Base-by-base conservation (phyloP, 2,797 vertebrate genomes). In the Pipistrellus pygmaeus region DNA sequence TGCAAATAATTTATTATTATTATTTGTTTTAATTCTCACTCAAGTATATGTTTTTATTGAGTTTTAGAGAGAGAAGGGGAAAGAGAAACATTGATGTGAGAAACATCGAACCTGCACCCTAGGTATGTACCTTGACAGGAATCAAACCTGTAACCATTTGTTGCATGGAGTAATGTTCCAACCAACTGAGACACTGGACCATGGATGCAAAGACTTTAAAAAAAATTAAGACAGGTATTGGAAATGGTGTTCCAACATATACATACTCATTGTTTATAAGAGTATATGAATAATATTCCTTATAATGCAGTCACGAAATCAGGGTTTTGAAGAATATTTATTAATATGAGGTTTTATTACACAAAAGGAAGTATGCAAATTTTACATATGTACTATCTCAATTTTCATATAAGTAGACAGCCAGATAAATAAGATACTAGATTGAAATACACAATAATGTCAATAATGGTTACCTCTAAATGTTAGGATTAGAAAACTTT, bases 371-470 rank as follows among this genome's bases (percentile, higher is more conserved):
- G 88, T 35, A 14, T 18, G 35, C 0, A 72, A 25, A 73, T 82
- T 68, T 55, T 60, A 69, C 8, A 23, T 30, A 46, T 55, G 53
- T 60, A 48, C 27, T 62, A 87, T 53, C 27, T 95, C 38, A 87
- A 41, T 90, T 90, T 89, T 89, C 23, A 82, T 57, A 20, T 27
- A 75, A 25, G 8, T 32, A 68, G 20, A 90, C 87, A 92, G 27
- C 10, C 80, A 76, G 21, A 81, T 64, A 76, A 90, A 78, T 55
- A 86, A 77, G 44, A 80, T 62, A 25, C 13, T 94, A 48, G 14
- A 73, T 41, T 69, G 25, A 93, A 92, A 90, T 53, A 32, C 6
- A 69, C 0, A 46, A 18, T 64, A 77, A 83, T 92, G 90, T 88
- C 60, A 57, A 78, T 1, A 68, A 80, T 51, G 14, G 6, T 55